These are phyloP conservation scores for Acanthoscelides obtectus DNA, from an alignment of 2,888 invertebrate genomes.

Conservation along the genomic window DNA sequence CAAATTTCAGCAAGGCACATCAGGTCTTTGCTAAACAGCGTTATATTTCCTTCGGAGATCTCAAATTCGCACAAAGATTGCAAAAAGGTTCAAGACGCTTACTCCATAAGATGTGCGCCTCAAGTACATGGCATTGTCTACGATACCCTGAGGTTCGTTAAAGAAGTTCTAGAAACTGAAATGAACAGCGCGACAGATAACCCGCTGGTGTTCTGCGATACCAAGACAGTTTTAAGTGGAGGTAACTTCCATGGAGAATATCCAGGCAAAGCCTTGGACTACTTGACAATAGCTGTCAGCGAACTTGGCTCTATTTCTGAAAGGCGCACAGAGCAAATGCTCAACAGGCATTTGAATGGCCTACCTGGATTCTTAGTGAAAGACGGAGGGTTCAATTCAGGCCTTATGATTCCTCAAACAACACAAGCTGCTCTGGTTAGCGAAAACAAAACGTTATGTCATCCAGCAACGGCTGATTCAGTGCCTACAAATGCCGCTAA, in stretches of 20 bases:
- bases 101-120: slow-evolving; percentile 61
- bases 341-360: slow-evolving; percentile 62
- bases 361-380: slow-evolving; percentile 61
- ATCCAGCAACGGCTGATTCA: slow-evolving; percentile 63
- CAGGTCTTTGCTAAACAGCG: slow-evolving; percentile 56
- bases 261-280: slow-evolving; percentile 63
- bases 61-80: slow-evolving; percentile 56
- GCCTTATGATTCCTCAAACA: slow-evolving; percentile 65
- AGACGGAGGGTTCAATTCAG: slow-evolving; percentile 65
- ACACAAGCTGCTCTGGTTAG: slow-evolving; percentile 63
- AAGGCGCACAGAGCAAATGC: slow-evolving; percentile 57
- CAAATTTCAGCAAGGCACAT: slow-evolving; percentile 54
- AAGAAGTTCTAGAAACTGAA: slow-evolving; percentile 55
- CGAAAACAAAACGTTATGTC: slow-evolving; percentile 65
- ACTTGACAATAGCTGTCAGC: slow-evolving; percentile 60
- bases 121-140: slow-evolving; percentile 62
- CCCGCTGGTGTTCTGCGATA: slow-evolving; percentile 56
- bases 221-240: slow-evolving; percentile 60
- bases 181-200: slow-evolving; percentile 66
- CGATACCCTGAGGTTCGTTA: slow-evolving; percentile 61
- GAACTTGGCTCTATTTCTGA: slow-evolving; percentile 65
- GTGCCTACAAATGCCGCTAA: slow-evolving; percentile 62
- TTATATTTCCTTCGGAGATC: slow-evolving; percentile 53
- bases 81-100: slow-evolving; percentile 62
- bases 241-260: slow-evolving; percentile 70